These are phyloP conservation scores for Linnaemya tessellans DNA, from an alignment of 2,888 invertebrate species.

Conservation along the genomic window DNA sequence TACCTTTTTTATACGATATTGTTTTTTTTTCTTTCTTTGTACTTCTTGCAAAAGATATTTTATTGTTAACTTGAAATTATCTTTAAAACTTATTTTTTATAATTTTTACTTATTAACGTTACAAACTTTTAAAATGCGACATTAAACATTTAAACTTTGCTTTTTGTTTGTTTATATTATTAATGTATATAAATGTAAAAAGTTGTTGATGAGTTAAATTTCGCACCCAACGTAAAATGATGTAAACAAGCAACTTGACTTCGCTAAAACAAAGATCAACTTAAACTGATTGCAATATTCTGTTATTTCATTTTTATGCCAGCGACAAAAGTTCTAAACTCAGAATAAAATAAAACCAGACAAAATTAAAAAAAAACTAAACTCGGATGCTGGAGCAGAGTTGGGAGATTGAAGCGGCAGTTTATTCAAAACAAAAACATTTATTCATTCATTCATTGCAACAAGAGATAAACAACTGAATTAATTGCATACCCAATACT, in stretches of 20 bases:
- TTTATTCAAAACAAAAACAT: slow-evolving; percentile 40
- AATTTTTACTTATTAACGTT: neutral
- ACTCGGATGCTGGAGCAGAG: slow-evolving; percentile 53
- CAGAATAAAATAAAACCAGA: slow-evolving; percentile 41
- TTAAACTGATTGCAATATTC: slow-evolving; percentile 60
- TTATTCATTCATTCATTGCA: slow-evolving; percentile 42
- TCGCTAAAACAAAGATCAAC: slow-evolving; percentile 63
- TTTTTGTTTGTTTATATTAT: slow-evolving; percentile 3
- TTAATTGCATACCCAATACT: neutral
- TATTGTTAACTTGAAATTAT: neutral
- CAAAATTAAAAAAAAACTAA: slow-evolving; percentile 17
- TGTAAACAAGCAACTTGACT: slow-evolving; percentile 59
- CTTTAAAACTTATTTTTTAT: slow-evolving; percentile 1
- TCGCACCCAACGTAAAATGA: slow-evolving; percentile 9
- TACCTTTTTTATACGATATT: slow-evolving; percentile 18
- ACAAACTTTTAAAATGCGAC: slow-evolving; percentile 7
- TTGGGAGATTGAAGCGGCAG: slow-evolving; percentile 40
- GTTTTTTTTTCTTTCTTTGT: no score
- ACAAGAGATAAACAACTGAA: slow-evolving; percentile 21
- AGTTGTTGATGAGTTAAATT: slow-evolving; percentile 14
- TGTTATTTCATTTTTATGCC: slow-evolving; percentile 56
- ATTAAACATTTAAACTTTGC: slow-evolving; percentile 22
- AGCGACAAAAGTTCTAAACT: slow-evolving; percentile 59
- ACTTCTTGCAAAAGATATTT: neutral
- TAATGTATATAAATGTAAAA: no score